Evolutionary conservation across 2,888 invertebrate species (phyloP), one percentile per base, ranked within the genome.

Genomic region (Perithous albicinctus): DNA sequence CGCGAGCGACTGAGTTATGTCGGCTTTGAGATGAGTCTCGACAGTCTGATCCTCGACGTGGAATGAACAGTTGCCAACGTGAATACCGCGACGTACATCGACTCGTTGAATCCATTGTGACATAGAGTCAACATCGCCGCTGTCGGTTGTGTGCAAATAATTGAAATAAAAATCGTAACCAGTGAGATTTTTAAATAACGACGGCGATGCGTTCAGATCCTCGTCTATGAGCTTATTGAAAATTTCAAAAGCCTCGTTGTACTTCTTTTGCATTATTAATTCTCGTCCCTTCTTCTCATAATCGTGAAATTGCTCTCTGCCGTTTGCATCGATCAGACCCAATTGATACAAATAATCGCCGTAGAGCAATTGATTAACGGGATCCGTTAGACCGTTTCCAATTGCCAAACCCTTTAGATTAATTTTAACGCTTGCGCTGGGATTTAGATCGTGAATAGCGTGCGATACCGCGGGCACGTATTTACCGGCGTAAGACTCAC

Each of bases 401-500:
- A 97, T 97, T 0, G 95, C 95, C 82, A 96, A 90, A 3, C 96
- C 96, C 92, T 95, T 94, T 51, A 96, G 91, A 90, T 97, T 96
- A 15, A 97, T 96, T 91, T 95, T 95, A 4, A 94, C 92, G 70
- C 93, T 91, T 0, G 96, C 95, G 5, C 87, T 90, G 7, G 94
- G 93, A 87, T 95, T 95, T 83, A 95, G 95, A 85, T 94, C 94
- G 87, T 96, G 95, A 75, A 97, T 97, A 0, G 96, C 95, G 89
- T 96, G 95, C 0, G 95, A 95, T 66, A 97, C 92, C 0, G 97
- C 97, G 0, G 98, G 98, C 0, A 96, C 95, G 90, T 96, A 96
- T 90, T 96, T 96, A 0, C 98, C 98, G 54, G 95, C 98, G 90
- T 98, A 98, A 0, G 97, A 98, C 93, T 98, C 98, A 0, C 98